Evolutionary conservation across 2,888 invertebrate species (phyloP).

Genomic region (Nemapogon koenigi): DNA sequence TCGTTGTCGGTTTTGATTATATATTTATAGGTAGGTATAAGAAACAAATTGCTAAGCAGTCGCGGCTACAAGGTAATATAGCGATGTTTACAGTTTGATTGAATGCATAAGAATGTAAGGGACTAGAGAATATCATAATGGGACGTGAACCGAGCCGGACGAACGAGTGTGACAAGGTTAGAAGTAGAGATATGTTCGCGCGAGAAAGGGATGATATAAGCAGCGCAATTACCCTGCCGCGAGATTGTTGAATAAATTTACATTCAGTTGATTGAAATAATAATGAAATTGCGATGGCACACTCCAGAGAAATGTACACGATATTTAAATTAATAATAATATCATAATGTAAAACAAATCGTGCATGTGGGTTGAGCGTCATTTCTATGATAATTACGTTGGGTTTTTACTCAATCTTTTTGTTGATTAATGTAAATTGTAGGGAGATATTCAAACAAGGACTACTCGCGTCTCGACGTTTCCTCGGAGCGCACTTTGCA

Average conservation of each 20-base stretch:
- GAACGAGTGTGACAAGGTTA: constrained; percentile 7
- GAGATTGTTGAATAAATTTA: constrained; percentile 66
- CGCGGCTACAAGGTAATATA: constrained; percentile 25
- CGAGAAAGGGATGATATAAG: constrained; percentile 27
- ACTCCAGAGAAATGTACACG: constrained; percentile 49
- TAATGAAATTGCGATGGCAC: constrained; percentile 62
- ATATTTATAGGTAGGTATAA: constrained; percentile 1
- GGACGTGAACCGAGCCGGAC: constrained; percentile 19
- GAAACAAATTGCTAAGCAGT: constrained; percentile 5
- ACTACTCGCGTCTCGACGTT: no score
- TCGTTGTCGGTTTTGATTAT: neutral
- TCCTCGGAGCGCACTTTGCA: no score
- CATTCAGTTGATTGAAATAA: constrained; percentile 66
- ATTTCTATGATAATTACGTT: constrained; percentile 50
- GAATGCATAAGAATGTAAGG: constrained; percentile 59
- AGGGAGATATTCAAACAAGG: constrained; percentile 5
- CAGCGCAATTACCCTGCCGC: constrained; percentile 57
- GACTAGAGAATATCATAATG: constrained; percentile 33
- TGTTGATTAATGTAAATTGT: constrained; percentile 32
- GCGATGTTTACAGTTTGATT: constrained; percentile 50
- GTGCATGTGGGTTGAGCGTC: constrained; percentile 35
- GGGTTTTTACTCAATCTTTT: constrained; percentile 29
- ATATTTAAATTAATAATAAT: constrained; percentile 64
- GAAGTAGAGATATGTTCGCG: no score
- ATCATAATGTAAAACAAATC: constrained; percentile 58